These are phyloP conservation scores for Andrena haemorrhoa DNA, from an alignment of 2,888 invertebrate species.

Conservation along the genomic window DNA sequence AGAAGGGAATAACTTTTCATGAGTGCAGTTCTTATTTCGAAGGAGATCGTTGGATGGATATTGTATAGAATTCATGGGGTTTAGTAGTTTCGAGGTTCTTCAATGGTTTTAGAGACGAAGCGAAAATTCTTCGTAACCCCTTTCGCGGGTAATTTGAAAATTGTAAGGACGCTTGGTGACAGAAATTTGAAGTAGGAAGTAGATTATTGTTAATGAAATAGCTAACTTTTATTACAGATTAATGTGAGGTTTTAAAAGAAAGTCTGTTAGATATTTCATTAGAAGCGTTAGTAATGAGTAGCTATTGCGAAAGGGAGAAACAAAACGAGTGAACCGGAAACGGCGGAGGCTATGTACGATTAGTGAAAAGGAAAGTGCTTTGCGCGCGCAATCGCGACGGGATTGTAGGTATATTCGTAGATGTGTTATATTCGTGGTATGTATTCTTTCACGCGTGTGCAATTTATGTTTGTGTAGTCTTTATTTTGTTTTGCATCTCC, in stretches of 20 bases:
- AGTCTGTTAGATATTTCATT: background rate
- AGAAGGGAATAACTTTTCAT: too few species aligned
- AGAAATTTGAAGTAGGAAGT: background rate
- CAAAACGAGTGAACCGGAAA: slow-evolving; percentile 46
- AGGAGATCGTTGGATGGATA: too few species aligned
- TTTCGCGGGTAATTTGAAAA: too few species aligned
- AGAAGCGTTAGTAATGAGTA: background rate
- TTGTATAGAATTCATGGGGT: too few species aligned
- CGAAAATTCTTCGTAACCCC: too few species aligned
- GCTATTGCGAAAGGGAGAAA: slow-evolving; percentile 43
- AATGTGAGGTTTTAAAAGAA: background rate
- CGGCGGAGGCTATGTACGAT: slow-evolving; percentile 21
- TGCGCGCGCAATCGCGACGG: background rate
- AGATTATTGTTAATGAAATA: background rate
- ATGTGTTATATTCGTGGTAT: background rate
- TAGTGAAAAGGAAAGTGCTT: slow-evolving; percentile 52
- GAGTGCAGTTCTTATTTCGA: too few species aligned
- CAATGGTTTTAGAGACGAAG: too few species aligned
- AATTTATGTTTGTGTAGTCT: background rate
- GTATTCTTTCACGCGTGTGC: background rate
- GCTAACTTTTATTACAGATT: too few species aligned
- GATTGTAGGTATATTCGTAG: slow-evolving; percentile 7
- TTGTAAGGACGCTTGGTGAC: background rate
- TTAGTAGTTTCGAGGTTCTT: too few species aligned
- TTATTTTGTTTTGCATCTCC: background rate